Conservation (phyloP, 2,113 vertebrate species). For the Lagopus muta region DNA sequence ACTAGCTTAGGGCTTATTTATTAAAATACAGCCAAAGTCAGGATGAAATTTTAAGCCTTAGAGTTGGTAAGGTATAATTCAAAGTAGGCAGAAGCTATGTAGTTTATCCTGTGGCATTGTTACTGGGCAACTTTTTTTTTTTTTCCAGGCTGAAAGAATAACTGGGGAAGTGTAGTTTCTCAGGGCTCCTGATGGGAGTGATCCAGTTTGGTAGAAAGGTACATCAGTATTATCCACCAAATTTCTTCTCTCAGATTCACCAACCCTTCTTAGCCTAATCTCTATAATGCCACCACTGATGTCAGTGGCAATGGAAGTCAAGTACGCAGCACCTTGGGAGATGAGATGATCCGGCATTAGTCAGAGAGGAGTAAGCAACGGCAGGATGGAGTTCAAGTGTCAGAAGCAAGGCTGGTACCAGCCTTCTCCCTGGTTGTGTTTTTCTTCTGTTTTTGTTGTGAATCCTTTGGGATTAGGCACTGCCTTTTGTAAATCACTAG, state of each 20-base stretch:
- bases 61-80: neutral
- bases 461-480: neutral
- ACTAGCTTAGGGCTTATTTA: neutral
- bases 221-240: neutral
- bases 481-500: neutral
- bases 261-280: neutral
- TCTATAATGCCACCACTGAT: neutral
- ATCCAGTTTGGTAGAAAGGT: fast-evolving
- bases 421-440: neutral
- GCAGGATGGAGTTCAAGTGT: neutral
- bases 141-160: neutral
- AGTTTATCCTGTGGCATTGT: neutral
- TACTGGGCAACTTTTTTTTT: neutral
- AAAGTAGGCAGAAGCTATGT: neutral
- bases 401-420: neutral
- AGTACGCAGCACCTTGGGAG: neutral
- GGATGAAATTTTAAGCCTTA: neutral
- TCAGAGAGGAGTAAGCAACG: neutral
- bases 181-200: neutral
- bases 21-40: neutral
- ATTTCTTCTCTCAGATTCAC: neutral
- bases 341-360: neutral
- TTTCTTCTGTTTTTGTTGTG: neutral
- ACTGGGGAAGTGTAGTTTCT: neutral
- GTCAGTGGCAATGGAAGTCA: fast-evolving